A percentile compares a stretch with the other conserved stretches of the same genome.
phyloP scores from a whole-genome alignment of 2,113 vertebrate genomes.

The Abramis brama region DNA sequence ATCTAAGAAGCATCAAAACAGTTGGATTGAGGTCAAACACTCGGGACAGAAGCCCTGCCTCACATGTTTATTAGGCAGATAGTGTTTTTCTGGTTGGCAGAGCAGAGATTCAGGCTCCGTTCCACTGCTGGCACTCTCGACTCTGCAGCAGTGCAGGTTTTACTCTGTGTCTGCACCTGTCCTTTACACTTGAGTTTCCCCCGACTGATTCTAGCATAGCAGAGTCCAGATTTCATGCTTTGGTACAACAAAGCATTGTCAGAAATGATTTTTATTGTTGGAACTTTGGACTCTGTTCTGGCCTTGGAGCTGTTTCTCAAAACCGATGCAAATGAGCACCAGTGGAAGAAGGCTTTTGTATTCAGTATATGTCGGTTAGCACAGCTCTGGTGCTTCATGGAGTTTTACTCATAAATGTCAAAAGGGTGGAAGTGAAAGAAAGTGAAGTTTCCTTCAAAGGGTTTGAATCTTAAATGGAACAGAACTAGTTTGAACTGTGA shows the following conservation, averaged over 20 bases:
- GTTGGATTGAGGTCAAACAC: slow-evolving; percentile 42
- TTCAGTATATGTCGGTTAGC: not conserved
- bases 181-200: not conserved
- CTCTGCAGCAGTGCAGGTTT: slow-evolving; percentile 26
- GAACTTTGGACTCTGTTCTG: slow-evolving; percentile 18
- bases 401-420: slow-evolving; percentile 19
- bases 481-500: slow-evolving; percentile 5
- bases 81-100: slow-evolving; percentile 22
- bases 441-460: slow-evolving; percentile 19
- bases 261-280: not conserved
- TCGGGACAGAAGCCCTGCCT: not conserved
- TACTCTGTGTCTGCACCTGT: slow-evolving; percentile 38
- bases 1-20: slow-evolving; percentile 20
- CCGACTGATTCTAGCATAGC: not conserved
- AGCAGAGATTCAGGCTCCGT: not conserved
- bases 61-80: slow-evolving; percentile 22
- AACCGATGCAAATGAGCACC: slow-evolving; percentile 10
- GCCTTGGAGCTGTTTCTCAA: slow-evolving; percentile 6
- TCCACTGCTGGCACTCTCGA: slow-evolving; percentile 16
- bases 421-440: slow-evolving; percentile 6
- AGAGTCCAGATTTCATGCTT: not conserved
- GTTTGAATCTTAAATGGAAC: slow-evolving; percentile 20
- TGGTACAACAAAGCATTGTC: slow-evolving; percentile 1
- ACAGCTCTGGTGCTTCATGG: not conserved
- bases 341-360: not conserved